Evolutionary conservation across 2,888 invertebrate species (phyloP).

Genomic region (Oscheius sp.): DNA sequence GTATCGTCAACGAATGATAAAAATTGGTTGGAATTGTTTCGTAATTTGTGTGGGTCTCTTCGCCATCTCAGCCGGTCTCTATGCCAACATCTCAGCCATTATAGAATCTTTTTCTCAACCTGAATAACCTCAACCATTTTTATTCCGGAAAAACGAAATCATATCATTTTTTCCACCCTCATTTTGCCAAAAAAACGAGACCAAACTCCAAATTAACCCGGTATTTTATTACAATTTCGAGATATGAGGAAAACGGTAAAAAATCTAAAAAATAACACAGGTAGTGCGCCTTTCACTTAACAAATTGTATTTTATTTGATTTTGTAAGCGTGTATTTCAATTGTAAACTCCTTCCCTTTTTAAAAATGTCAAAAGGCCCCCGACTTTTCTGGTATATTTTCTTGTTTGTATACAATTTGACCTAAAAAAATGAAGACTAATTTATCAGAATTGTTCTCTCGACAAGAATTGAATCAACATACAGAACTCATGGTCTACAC

Average conservation of each 20-base stretch:
- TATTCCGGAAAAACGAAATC: slow-evolving; percentile 2
- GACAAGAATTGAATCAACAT: too few relatives aligned
- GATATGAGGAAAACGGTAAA: neutral
- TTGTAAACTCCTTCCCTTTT: too few relatives aligned
- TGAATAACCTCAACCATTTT: neutral
- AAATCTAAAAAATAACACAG: neutral
- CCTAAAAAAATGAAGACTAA: too few relatives aligned
- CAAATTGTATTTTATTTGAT: neutral
- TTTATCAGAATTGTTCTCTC: too few relatives aligned
- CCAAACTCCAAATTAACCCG: too few relatives aligned
- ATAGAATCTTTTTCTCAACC: slow-evolving; percentile 45
- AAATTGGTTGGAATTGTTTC: slow-evolving; percentile 65
- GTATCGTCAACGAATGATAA: slow-evolving; percentile 59
- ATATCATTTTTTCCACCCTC: neutral
- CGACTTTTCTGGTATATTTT: too few relatives aligned
- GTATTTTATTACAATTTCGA: too few relatives aligned
- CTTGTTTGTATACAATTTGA: too few relatives aligned
- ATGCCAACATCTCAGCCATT: slow-evolving; percentile 69
- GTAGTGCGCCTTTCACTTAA: neutral
- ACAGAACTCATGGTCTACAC: too few relatives aligned
- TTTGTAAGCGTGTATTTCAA: neutral
- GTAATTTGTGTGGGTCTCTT: slow-evolving; percentile 68
- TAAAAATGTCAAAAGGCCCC: too few relatives aligned
- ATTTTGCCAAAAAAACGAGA: too few relatives aligned
- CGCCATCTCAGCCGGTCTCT: slow-evolving; percentile 68